Evolutionary conservation across 2,113 vertebrate species (phyloP), one percentile per base, ranked within the genome.

Genomic region (Gymnarchus niloticus): DNA sequence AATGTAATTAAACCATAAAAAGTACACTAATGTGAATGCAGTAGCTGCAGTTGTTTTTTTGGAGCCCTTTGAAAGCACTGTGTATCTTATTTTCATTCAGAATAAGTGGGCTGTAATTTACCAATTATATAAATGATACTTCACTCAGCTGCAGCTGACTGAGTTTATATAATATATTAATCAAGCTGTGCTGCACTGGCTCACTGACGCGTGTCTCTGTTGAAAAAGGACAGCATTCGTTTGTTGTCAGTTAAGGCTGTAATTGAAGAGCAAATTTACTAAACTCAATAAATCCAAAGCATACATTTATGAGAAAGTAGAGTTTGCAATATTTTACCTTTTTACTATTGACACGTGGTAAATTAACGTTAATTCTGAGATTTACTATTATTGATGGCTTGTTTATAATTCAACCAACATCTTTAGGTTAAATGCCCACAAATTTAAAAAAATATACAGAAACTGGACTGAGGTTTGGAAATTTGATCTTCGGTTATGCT

Each of bases 131-230:
- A 19, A 82, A 54, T 52, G 80, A 52, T 81, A 54, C 46, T 81
- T 54, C 48, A 81, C 80, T 81, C 23, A 80, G 76, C 12, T 54
- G 80, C 81, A 82, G 25, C 76, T 37, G 49, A 54, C 81, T 82
- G 49, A 51, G 81, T 82, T 82, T 82, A 52, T 82, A 54, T 82
- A 82, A 82, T 54, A 82, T 28, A 81, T 81, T 81, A 82, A 82
- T 82, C 25, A 82, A 37, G 51, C 81, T 56, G 51, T 33, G 80
- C 0, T 17, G 49, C 81, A 37, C 25, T 0, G 6, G 51, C 33
- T 82, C 28, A 54, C 10, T 54, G 25, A 12, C 8, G 49, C 6
- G 51, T 81, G n/a, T 9, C 49, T 82, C 6, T 37, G 48, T 56
- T 56, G 33, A 82, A 51, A 82, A 33, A n/a, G 10, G 33, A 23